Conservation (phyloP, 2,888 invertebrate genomes). For the Beris morrisii region DNA sequence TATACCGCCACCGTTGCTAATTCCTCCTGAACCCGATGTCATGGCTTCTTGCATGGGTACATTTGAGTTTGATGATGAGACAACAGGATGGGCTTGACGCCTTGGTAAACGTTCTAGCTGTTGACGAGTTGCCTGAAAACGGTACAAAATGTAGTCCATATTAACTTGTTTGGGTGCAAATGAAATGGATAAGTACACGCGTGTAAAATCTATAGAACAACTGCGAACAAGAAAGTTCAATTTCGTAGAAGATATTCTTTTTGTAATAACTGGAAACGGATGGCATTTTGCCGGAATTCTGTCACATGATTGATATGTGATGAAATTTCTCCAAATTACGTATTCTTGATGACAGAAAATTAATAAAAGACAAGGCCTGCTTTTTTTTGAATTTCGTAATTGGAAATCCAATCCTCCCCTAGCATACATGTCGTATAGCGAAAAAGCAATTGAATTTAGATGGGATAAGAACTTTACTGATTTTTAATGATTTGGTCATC, state of each 20-base stretch:
- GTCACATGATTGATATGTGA: slow-evolving; percentile 19
- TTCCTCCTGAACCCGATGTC: slow-evolving; percentile 52
- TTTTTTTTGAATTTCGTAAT: background rate
- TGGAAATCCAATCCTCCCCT: too few species aligned
- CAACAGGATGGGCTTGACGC: slow-evolving; percentile 71
- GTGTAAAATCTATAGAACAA: slow-evolving; percentile 22
- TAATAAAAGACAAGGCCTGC: slow-evolving; percentile 8
- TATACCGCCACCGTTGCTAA: slow-evolving; percentile 29
- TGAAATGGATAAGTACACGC: slow-evolving; percentile 2
- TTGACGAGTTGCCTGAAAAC: slow-evolving; percentile 74
- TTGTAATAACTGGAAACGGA: slow-evolving; percentile 14
- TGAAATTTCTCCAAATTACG: slow-evolving; percentile 7
- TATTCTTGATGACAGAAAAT: background rate
- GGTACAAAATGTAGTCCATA: slow-evolving; percentile 22
- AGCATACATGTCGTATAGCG: too few species aligned
- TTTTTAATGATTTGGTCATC: too few species aligned
- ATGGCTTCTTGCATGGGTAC: slow-evolving; percentile 58
- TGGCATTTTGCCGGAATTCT: slow-evolving; percentile 15
- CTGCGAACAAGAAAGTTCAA: slow-evolving; percentile 20
- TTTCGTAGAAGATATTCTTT: slow-evolving; percentile 19
- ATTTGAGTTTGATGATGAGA: slow-evolving; percentile 62
- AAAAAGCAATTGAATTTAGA: too few species aligned
- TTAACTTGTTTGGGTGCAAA: background rate
- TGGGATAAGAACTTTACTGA: too few species aligned
- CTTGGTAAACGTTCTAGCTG: slow-evolving; percentile 87